Base-by-base conservation (phyloP, 2,888 invertebrate genomes). In the Sisyra terminalis region DNA sequence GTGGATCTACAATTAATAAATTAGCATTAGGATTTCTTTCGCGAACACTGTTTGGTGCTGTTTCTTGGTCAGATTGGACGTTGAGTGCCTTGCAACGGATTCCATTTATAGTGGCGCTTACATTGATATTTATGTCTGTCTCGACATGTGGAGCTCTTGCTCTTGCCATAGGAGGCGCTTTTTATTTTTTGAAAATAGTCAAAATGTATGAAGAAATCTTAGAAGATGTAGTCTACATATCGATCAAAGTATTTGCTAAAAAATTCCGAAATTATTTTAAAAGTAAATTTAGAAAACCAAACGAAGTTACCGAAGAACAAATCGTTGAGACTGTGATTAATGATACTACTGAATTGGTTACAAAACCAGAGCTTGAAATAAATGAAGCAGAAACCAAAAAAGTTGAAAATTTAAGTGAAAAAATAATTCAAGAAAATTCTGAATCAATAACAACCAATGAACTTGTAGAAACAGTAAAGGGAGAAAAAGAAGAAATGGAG, bases 131-230 rank as follows among this genome's bases (percentile, higher is more conserved):
- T 30, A 63, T 82, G 4, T 72, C 73, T 13, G 65, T 75, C 10
- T 61, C 73, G 10, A 75, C 84, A 0, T 85, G 85, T 54, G 87
- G 86, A 3, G 81, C 81, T 2, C 64, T 86, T 5, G 74, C 80
- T 0, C 63, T 88, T 40, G 63, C 69, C 6, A 62, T 74, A 7
- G 82, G 78, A 0, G 68, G 73, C 3, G 63, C 73, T 1, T 75
- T 80, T 55, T 83, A 82, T 56, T 75, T 78, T 34, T 66, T 80
- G 46, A 70, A 78, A 70, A 57, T 86, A 10, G 78, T 78, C 4
- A 77, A 73, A 62, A 75, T 79, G 71, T 82, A 78, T 39, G 81
- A 84, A 60, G 79, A 81, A 53, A 78, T 76, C 53, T 61, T 83
- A 39, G 80, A 83, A 58, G 74, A 75, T 52, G 63, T 73, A 46